Conservation (phyloP, 2,113 vertebrate genomes). For the Toxotes chatareus region DNA sequence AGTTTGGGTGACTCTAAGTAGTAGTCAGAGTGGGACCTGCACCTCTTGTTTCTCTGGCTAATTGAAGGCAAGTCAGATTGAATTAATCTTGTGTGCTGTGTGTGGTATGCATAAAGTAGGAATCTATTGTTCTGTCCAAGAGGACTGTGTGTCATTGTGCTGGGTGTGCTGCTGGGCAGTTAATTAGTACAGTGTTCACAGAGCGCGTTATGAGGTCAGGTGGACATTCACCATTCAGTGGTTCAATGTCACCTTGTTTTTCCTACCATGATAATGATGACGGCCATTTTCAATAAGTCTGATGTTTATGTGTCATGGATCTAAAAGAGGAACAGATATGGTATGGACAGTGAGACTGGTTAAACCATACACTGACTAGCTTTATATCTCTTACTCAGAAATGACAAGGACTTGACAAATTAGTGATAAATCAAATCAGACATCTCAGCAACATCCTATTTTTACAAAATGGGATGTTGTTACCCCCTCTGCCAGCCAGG, state of each 20-base stretch:
- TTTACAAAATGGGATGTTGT: neutral
- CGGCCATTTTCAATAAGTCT: slow-evolving; percentile 20
- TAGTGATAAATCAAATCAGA: too few relatives aligned
- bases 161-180: slow-evolving; percentile 39
- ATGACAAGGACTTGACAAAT: too few relatives aligned
- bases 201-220: slow-evolving; percentile 39
- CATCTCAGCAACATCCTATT: too few relatives aligned
- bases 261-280: slow-evolving; percentile 17
- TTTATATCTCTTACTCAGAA: neutral
- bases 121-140: slow-evolving; percentile 45
- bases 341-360: neutral
- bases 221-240: slow-evolving; percentile 13
- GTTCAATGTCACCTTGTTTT: slow-evolving; percentile 36
- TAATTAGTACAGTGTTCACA: slow-evolving; percentile 59
- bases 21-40: slow-evolving; percentile 37
- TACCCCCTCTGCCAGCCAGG: neutral
- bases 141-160: slow-evolving; percentile 30
- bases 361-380: neutral
- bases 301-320: slow-evolving; percentile 21
- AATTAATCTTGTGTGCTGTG: slow-evolving; percentile 60
- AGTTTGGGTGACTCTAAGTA: slow-evolving; percentile 47
- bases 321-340: slow-evolving; percentile 9
- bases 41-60: slow-evolving; percentile 47
- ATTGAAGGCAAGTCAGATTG: slow-evolving; percentile 61
- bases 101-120: slow-evolving; percentile 51